Evolutionary conservation across 2,797 vertebrate species (phyloP).

Genomic region (Calcarius lapponicus): DNA sequence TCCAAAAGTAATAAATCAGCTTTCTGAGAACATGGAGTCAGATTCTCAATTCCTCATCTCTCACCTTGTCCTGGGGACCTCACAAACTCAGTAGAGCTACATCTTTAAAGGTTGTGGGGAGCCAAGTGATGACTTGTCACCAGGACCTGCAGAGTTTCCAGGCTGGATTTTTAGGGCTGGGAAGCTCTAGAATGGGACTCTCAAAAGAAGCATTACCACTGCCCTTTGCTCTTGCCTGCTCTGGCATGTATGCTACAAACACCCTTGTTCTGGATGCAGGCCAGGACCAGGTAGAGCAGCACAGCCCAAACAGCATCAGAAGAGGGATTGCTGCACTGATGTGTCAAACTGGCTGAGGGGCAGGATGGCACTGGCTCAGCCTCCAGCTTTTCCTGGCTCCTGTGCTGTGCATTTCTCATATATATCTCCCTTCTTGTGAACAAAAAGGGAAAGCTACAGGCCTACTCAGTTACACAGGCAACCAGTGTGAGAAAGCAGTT

Average conservation of each 20-base stretch:
- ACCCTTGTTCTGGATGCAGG: accelerated
- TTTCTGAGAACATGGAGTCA: too few relatives aligned
- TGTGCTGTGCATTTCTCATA: background rate
- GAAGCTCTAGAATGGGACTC: background rate
- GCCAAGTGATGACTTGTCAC: background rate
- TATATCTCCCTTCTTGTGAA: background rate
- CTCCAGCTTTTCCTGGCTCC: background rate
- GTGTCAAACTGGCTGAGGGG: accelerated
- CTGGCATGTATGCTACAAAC: background rate
- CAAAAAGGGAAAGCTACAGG: background rate
- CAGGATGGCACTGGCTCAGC: background rate
- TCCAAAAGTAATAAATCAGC: too few relatives aligned
- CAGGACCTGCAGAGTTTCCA: background rate
- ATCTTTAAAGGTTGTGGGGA: background rate
- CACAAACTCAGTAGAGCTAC: background rate
- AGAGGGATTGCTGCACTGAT: accelerated
- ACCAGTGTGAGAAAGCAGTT: background rate
- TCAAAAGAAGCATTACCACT: background rate
- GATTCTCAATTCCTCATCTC: too few relatives aligned
- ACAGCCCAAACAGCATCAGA: accelerated
- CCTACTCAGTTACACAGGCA: background rate
- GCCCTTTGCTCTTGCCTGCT: background rate
- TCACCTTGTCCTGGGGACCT: too few relatives aligned
- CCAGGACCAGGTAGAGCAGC: background rate
- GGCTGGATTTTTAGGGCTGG: background rate